Evolutionary conservation across 1,140 invertebrate genomes (phyloP), one percentile per base, ranked within the genome.

Genomic region (Lepidostoma basale): DNA sequence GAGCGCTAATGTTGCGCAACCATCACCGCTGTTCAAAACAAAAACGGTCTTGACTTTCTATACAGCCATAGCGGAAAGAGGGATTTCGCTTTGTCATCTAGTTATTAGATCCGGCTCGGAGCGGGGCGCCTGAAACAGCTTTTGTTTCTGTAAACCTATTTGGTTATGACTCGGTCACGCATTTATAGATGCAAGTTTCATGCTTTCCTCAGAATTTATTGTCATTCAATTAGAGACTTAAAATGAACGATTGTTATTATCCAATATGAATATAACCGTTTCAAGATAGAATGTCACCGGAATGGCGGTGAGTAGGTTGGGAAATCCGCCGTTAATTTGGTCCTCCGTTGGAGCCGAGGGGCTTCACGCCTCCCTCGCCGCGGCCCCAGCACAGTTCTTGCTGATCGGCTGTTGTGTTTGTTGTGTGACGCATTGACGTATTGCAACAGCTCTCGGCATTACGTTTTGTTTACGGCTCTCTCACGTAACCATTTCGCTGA

Each of bases 401-500:
- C 18, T 30, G 56, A 12, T 23, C 12, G 36, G 1, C 18, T 1
- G 58, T 26, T n/a, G 58, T 26, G 42, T 26, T 49, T 47, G 39
- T 45, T 44, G 60, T 45, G 45, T 62, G 56, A 60, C 47, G 56
- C 54, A 42, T 42, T 60, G 42, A 28, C 30, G 54, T 60, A 60
- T 60, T 60, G 56, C 56, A 60, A 60, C 36, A 20, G 5, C 54
- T 66, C 40, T 33, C 49, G 62, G 54, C 52, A 62, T 58, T 65
- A 60, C 56, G 60, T 66, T 59, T 65, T 49, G 45, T 45, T 45
- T 59, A 47, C 58, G 56, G 33, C 28, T 60, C 58, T 72, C 62
- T 72, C 70, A 69, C 70, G 70, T 69, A 72, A 72, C 70, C 70
- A 69, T 72, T 72, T 69, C 67, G 70, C 66, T 72, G 70, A 72